phyloP scores from a whole-genome alignment of 2,113 vertebrate species.

The Phalacrocorax aristotelis region DNA sequence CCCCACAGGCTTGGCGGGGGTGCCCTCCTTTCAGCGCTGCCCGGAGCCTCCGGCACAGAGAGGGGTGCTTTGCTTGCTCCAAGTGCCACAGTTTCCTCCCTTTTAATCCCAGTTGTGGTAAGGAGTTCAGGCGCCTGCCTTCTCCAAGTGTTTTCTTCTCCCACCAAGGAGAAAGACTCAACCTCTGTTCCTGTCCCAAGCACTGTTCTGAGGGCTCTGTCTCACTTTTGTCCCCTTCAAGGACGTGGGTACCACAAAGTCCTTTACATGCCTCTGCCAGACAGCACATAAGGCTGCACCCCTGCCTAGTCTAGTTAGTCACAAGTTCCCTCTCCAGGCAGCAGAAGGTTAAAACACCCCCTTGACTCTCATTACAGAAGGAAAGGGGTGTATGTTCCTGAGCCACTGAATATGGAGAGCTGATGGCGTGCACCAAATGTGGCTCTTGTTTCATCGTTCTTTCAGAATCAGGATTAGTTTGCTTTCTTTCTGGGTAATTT shows the following conservation, averaged over 20 bases:
- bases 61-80: background rate
- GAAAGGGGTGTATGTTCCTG: background rate
- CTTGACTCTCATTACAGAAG: background rate
- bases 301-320: background rate
- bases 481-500: slow-evolving; percentile 1
- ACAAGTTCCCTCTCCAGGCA: slow-evolving; percentile 66
- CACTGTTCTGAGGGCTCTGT: background rate
- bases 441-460: background rate
- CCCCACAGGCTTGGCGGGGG: background rate
- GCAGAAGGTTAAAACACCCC: slow-evolving; percentile 48
- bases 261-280: fast-evolving
- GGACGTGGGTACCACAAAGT: background rate
- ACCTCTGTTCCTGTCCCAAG: background rate
- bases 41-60: background rate
- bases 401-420: background rate
- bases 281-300: background rate
- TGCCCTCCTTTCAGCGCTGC: no score
- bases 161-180: background rate
- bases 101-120: background rate
- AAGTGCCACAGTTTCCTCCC: background rate
- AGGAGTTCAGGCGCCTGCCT: background rate
- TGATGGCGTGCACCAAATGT: background rate
- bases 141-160: background rate
- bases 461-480: slow-evolving; percentile 12
- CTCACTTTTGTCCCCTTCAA: background rate